Percentiles rank a stretch among this genome's conserved stretches.
These are phyloP conservation scores for Oriolus oriolus DNA, from an alignment of 2,113 vertebrate genomes.

Conservation along the genomic window DNA sequence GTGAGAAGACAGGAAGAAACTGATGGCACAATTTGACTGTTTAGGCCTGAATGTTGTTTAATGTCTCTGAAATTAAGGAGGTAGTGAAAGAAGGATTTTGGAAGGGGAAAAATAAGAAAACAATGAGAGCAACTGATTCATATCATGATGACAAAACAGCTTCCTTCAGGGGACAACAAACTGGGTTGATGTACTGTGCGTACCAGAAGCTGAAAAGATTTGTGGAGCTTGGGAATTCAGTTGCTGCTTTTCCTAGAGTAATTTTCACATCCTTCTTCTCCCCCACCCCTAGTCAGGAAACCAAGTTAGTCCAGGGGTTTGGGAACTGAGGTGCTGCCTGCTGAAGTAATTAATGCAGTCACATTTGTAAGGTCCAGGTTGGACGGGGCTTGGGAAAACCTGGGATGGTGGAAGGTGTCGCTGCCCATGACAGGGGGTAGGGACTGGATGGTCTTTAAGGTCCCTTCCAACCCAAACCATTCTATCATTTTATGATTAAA, in stretches of 20 bases:
- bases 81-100: neutral
- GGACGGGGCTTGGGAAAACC: neutral
- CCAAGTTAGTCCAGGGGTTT: neutral
- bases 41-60: neutral
- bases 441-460: neutral
- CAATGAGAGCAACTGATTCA: neutral
- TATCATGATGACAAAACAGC: neutral
- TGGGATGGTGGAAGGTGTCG: neutral
- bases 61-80: neutral
- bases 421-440: neutral
- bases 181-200: neutral
- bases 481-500: neutral
- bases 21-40: neutral
- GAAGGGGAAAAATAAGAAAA: neutral
- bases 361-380: neutral
- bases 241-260: neutral
- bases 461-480: neutral
- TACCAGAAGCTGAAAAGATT: neutral
- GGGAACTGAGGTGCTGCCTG: neutral
- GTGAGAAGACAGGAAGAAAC: neutral
- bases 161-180: conserved; percentile 26
- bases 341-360: neutral
- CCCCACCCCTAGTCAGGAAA: neutral
- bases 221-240: neutral
- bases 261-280: neutral